Percentiles rank a stretch among this genome's conserved stretches.
phyloP scores from a whole-genome alignment of 1,140 invertebrate species.

The Anadara kagoshimensis region DNA sequence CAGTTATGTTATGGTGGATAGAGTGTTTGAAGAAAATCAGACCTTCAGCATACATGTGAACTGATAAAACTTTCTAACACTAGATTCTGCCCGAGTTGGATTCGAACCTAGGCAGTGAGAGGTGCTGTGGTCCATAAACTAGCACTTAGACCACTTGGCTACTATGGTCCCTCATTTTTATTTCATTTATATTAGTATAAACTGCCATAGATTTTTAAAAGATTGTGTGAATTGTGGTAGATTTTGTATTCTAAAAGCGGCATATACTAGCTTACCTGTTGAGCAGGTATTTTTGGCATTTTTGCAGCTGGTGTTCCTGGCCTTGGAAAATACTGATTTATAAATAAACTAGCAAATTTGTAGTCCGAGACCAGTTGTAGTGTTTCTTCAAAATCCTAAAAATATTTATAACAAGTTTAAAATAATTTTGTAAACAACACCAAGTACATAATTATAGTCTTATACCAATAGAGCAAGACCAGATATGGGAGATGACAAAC shows the following conservation, averaged over 20 bases:
- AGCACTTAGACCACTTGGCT: no score
- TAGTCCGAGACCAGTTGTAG: constrained; percentile 89
- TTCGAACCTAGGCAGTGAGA: neutral
- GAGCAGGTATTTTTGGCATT: constrained; percentile 86
- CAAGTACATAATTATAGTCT: no score
- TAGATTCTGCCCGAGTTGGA: neutral
- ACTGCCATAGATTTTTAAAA: no score
- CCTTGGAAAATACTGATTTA: constrained; percentile 97
- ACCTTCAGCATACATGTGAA: neutral
- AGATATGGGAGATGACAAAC: no score
- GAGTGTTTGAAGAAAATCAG: neutral
- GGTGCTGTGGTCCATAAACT: no score
- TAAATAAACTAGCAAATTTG: constrained; percentile 95
- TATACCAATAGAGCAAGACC: no score
- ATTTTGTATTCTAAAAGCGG: no score
- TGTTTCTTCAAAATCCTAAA: constrained; percentile 90
- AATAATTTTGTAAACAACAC: neutral
- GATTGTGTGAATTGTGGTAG: no score
- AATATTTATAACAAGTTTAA: constrained; percentile 10
- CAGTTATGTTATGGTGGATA: no score
- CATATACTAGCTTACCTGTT: constrained; percentile 77
- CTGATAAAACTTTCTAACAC: neutral
- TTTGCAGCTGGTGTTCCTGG: constrained; percentile 96
- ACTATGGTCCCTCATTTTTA: no score
- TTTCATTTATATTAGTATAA: no score